A percentile compares a stretch with the other conserved stretches of the same genome.
These are phyloP conservation scores for Aricia artaxerxes DNA, from an alignment of 2,888 invertebrate genomes.

Conservation along the genomic window DNA sequence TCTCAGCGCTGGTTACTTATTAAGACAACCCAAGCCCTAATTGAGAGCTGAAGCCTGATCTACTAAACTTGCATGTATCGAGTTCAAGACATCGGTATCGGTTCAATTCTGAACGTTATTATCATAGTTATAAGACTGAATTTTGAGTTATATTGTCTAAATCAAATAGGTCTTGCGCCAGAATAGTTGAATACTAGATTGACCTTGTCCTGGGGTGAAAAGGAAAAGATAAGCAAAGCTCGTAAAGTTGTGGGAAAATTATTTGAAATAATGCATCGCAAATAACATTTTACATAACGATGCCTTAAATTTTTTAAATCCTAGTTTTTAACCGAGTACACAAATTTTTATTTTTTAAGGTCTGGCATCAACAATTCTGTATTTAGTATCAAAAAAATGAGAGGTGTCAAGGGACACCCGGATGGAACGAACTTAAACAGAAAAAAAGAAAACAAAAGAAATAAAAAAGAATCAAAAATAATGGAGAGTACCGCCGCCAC, in stretches of 20 bases:
- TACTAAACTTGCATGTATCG: conserved; percentile 36
- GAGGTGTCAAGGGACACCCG: too few relatives aligned
- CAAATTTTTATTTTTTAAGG: too few relatives aligned
- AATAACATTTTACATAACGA: too few relatives aligned
- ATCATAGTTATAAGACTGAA: neutral
- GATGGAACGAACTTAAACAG: too few relatives aligned
- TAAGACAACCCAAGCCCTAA: conserved; percentile 55
- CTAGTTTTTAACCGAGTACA: neutral
- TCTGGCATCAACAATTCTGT: too few relatives aligned
- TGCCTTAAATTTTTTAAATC: too few relatives aligned
- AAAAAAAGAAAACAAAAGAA: too few relatives aligned
- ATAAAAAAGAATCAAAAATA: too few relatives aligned
- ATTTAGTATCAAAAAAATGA: too few relatives aligned
- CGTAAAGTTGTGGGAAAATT: too few relatives aligned
- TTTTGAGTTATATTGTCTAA: neutral
- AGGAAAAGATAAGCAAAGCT: neutral
- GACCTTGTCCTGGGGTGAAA: neutral
- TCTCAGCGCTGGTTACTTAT: conserved; percentile 55
- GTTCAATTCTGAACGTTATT: neutral
- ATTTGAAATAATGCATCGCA: too few relatives aligned
- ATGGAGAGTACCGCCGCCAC: too few relatives aligned
- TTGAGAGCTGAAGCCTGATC: conserved; percentile 51
- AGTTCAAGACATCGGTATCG: conserved; percentile 27
- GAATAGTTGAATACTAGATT: neutral
- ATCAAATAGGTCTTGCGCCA: neutral